Percentiles rank a stretch among this genome's conserved stretches.
These are phyloP conservation scores for Poecilus cupreus DNA, from an alignment of 2,888 invertebrate species.

Conservation along the genomic window DNA sequence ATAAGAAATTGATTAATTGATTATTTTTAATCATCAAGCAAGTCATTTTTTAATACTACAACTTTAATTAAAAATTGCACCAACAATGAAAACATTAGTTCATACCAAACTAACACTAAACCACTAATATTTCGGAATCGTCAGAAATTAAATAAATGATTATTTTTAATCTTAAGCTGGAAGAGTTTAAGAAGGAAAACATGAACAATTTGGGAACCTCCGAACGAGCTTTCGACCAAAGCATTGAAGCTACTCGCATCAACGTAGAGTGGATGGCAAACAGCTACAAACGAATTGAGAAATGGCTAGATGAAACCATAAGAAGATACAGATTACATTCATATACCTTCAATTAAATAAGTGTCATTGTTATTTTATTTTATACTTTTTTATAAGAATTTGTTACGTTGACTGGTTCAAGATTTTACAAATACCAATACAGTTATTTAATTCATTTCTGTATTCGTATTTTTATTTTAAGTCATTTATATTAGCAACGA, in stretches of 20 bases:
- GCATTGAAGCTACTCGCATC: slow-evolving; percentile 74
- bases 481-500: background rate
- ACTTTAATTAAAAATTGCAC: too few relatives aligned
- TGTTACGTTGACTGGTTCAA: slow-evolving; percentile 13
- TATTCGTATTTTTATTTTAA: background rate
- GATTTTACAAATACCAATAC: background rate
- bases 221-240: slow-evolving; percentile 73
- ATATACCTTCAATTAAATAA: slow-evolving; percentile 6
- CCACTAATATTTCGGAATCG: too few relatives aligned
- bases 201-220: slow-evolving; percentile 73
- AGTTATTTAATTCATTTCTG: background rate
- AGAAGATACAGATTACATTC: slow-evolving; percentile 23
- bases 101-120: too few relatives aligned
- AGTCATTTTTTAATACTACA: too few relatives aligned
- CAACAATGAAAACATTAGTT: too few relatives aligned
- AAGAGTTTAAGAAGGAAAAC: slow-evolving; percentile 70
- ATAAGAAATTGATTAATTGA: too few relatives aligned
- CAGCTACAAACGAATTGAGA: slow-evolving; percentile 69
- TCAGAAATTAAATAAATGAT: slow-evolving; percentile 8
- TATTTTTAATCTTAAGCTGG: slow-evolving; percentile 68
- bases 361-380: slow-evolving; percentile 29
- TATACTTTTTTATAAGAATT: slow-evolving; percentile 25
- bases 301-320: slow-evolving; percentile 40
- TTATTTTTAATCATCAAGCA: too few relatives aligned
- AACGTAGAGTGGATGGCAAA: slow-evolving; percentile 78